phyloP scores from a whole-genome alignment of 2,113 vertebrate species.

The Macrotis lagotis region DNA sequence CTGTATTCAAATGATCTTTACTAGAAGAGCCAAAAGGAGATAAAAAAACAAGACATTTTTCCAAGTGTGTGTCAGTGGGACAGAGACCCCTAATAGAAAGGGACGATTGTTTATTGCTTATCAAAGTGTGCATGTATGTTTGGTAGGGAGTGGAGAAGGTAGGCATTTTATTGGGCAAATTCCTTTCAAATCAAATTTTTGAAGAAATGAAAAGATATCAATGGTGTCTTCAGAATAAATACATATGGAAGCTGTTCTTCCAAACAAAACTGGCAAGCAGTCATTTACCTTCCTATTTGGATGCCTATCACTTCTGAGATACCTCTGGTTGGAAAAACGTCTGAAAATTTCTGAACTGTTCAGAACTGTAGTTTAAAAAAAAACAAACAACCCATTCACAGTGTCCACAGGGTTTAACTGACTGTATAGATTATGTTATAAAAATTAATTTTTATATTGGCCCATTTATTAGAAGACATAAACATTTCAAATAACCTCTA shows the following conservation, averaged over 20 bases:
- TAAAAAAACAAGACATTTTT: background rate
- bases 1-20: background rate
- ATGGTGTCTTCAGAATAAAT: background rate
- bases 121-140: background rate
- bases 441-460: slow-evolving; percentile 62
- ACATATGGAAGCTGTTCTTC: background rate
- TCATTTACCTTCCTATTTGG: slow-evolving; percentile 25
- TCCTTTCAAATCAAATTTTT: background rate
- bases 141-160: background rate
- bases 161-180: background rate
- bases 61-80: background rate
- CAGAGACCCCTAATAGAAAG: background rate
- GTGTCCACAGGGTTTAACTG: background rate
- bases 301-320: background rate
- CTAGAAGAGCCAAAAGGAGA: background rate
- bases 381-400: slow-evolving; percentile 27
- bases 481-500: background rate
- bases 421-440: slow-evolving; percentile 29
- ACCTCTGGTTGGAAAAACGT: slow-evolving; percentile 18
- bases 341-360: slow-evolving; percentile 42
- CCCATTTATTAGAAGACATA: slow-evolving; percentile 30
- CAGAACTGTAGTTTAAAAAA: background rate
- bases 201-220: background rate
- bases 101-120: background rate
- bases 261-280: background rate